Evolutionary conservation across 2,888 invertebrate species (phyloP), one percentile per base, ranked within the genome.

Genomic region (Villa cingulata): DNA sequence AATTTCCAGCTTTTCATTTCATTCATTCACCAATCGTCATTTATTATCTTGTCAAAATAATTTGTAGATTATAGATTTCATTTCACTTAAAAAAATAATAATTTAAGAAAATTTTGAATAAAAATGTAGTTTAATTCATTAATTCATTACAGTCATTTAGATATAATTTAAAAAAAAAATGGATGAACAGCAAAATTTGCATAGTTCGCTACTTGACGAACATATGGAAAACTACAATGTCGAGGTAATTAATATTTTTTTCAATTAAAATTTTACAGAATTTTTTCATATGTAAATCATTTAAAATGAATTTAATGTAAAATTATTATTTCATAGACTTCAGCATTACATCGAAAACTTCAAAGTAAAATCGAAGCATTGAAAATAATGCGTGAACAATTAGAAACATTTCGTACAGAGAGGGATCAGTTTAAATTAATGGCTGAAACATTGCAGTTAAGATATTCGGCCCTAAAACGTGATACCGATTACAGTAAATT

Each of bases 291-390:
- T 45, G n/a, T 23, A 37, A 7, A 4, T n/a, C n/a, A n/a, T n/a
- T n/a, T n/a, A n/a, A n/a, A n/a, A n/a, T n/a, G n/a, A n/a, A n/a
- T 27, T 16, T 32, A 20, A 6, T 18, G 17, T 16, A 10, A 9
- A 18, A 17, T 18, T 4, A 18, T 39, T 37, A 34, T 46, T 55
- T 54, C 46, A 4, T 61, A 80, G 80, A 77, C 77, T 56, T 74
- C 76, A 12, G 78, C 78, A 2, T 63, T 81, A 17, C 76, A 77
- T 59, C 76, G 82, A 52, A 87, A 86, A 65, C 68, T 88, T 23
- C 81, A 85, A 59, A 83, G 86, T 59, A 89, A 90, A 66, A 74
- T 83, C 45, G 87, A 88, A 66, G 88, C 88, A 3, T 64, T 90
- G 36, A 70, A 80, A n/a, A 83, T 87, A 51, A 72, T 89, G 62